phyloP scores from a whole-genome alignment of 2,113 vertebrate species.

The Eonycteris spelaea region DNA sequence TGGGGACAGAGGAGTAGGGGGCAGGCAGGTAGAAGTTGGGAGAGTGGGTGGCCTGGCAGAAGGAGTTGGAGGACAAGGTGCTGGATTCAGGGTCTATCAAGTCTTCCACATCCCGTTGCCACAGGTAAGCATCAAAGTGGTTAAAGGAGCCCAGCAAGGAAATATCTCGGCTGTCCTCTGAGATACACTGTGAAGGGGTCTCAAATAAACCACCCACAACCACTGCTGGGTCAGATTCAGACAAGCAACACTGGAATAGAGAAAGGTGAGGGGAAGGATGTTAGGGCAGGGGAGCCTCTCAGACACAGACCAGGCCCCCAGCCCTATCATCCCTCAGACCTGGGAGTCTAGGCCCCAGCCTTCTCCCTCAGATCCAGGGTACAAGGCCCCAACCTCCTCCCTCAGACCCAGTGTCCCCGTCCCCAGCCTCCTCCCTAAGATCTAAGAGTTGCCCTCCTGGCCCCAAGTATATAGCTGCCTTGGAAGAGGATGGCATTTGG shows the following conservation, averaged over 20 bases:
- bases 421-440: neutral
- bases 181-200: neutral
- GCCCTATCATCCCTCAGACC: neutral
- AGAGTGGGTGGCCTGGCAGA: accelerated
- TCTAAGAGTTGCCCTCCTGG: neutral
- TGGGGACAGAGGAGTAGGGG: neutral
- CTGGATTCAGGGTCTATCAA: neutral
- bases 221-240: accelerated
- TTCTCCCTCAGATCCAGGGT: neutral
- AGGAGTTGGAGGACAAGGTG: neutral
- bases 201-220: neutral
- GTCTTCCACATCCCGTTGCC: neutral
- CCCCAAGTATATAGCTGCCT: neutral
- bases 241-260: neutral
- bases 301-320: neutral
- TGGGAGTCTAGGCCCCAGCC: neutral
- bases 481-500: neutral
- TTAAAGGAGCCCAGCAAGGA: neutral
- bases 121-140: neutral
- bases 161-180: accelerated
- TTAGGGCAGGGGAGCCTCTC: neutral
- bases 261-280: too few relatives aligned
- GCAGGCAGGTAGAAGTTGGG: neutral
- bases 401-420: neutral
- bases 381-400: neutral